A percentile compares a stretch with the other conserved stretches of the same genome.
Conservation (phyloP, 2,888 invertebrate species). For the Nomada fucata region DNA sequence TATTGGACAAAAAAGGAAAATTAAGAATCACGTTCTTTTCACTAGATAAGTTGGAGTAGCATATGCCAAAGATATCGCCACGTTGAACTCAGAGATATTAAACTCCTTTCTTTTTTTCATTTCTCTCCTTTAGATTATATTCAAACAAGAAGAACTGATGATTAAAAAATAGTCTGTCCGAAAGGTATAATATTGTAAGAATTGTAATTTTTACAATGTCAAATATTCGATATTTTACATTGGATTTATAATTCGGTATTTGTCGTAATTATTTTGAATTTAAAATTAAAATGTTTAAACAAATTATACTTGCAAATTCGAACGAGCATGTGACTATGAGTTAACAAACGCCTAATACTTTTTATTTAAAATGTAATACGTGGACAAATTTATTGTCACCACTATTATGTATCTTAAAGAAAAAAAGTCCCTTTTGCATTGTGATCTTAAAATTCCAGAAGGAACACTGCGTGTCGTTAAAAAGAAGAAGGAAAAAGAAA, state of each 20-base stretch:
- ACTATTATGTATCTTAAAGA: conserved; percentile 10
- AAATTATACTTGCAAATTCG: not conserved
- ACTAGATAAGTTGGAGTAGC: not conserved
- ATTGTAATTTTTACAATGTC: not conserved
- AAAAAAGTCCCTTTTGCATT: not conserved
- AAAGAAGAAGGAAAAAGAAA: conserved; percentile 22
- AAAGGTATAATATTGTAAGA: not conserved
- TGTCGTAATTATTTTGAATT: not conserved
- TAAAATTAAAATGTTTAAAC: not conserved
- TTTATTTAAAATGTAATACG: no score
- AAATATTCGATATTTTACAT: not conserved
- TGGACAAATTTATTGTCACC: not conserved
- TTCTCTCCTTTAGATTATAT: not conserved
- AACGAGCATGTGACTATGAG: no score
- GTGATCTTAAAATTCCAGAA: not conserved
- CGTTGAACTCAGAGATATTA: conserved; percentile 10
- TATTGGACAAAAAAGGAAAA: not conserved
- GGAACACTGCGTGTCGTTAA: not conserved
- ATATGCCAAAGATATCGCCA: not conserved
- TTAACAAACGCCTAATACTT: no score
- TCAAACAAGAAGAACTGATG: not conserved
- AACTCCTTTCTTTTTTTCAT: not conserved
- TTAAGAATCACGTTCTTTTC: not conserved
- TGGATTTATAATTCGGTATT: not conserved
- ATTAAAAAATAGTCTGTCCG: not conserved